These are phyloP conservation scores for Chrosomus eos DNA, from an alignment of 2,797 vertebrate species.

Conservation along the genomic window DNA sequence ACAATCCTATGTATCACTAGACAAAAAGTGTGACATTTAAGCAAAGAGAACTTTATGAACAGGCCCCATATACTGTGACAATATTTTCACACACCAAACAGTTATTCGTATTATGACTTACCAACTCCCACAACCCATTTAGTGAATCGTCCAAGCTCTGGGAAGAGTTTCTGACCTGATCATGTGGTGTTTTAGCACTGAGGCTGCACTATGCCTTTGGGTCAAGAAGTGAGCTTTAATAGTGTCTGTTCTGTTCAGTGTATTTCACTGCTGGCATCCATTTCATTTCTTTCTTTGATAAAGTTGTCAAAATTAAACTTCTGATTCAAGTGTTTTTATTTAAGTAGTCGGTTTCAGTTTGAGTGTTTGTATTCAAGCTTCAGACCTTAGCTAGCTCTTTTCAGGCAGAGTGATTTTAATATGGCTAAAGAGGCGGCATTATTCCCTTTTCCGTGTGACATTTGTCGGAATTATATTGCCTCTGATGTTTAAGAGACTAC, in stretches of 20 bases:
- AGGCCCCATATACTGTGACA: slow-evolving; percentile 23
- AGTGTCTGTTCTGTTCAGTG: slow-evolving; percentile 43
- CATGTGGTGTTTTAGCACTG: slow-evolving; percentile 37
- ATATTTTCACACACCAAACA: slow-evolving; percentile 8
- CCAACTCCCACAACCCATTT: not conserved
- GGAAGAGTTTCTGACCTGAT: slow-evolving; percentile 25
- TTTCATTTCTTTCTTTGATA: slow-evolving; percentile 81
- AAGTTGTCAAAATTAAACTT: slow-evolving; percentile 73
- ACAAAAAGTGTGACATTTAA: slow-evolving; percentile 14
- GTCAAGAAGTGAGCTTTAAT: slow-evolving; percentile 22
- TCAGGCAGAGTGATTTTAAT: not conserved
- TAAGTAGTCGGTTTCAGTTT: not conserved
- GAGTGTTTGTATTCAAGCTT: not conserved
- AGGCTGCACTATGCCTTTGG: slow-evolving; percentile 21
- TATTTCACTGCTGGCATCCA: slow-evolving; percentile 66
- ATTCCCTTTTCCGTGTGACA: not conserved
- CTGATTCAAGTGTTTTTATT: slow-evolving; percentile 54
- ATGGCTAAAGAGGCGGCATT: not conserved
- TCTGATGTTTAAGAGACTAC: not conserved
- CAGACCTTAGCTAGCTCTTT: not conserved
- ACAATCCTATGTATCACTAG: slow-evolving; percentile 19
- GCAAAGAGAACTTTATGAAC: slow-evolving; percentile 7
- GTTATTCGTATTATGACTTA: not conserved
- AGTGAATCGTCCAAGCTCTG: slow-evolving; percentile 36
- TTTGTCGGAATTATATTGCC: not conserved